Evolutionary conservation across 2,888 invertebrate genomes (phyloP), one percentile per base, ranked within the genome.

Genomic region (Cerastis leucographa): DNA sequence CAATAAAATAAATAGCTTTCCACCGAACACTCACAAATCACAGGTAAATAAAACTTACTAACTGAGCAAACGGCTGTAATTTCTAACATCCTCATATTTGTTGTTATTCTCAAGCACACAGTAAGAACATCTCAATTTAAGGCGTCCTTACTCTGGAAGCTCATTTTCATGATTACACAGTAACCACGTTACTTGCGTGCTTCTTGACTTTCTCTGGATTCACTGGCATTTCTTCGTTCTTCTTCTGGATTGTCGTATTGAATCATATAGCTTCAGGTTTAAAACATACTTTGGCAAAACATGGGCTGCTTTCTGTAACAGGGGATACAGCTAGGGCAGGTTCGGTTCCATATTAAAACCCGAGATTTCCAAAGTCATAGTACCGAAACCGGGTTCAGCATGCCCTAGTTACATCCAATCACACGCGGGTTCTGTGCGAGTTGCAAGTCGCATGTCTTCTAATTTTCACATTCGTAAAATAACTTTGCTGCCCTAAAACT

Each of bases 71-170:
- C 74, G 64, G 69, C 46, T 84, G 76, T 85, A 80, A 83, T 82
- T 88, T 87, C 78, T 74, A 73, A 80, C 82, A 84, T 82, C 74
- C 81, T 71, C 80, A 80, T 86, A 85, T 89, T 89, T 89, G 68
- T 62, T 90, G 88, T 86, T 88, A 87, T 83, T 51, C 73, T 76
- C 51, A 79, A 74, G 77, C 75, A 72, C 59, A 81, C 79, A 85
- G 72, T 74, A 81, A 74, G 81, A 86, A 92, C 90, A 90, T 90
- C 91, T 92, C 92, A 91, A 92, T 92, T 35, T 35, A 51, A 19
- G 17, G 22, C 29, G 35, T 35, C 78, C 70, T 62, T 74, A 83
- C 70, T 74, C 66, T 74, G 69, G 56, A 56, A 40, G n/a, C 59
- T 66, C n/a, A 64, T 76, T 51, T 62, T 70, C 54, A 62, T 68